A percentile compares a stretch with the other conserved stretches of the same genome.
Evolutionary conservation across 2,888 invertebrate genomes (phyloP).

Genomic region (Sinodicranocentrus sp.): DNA sequence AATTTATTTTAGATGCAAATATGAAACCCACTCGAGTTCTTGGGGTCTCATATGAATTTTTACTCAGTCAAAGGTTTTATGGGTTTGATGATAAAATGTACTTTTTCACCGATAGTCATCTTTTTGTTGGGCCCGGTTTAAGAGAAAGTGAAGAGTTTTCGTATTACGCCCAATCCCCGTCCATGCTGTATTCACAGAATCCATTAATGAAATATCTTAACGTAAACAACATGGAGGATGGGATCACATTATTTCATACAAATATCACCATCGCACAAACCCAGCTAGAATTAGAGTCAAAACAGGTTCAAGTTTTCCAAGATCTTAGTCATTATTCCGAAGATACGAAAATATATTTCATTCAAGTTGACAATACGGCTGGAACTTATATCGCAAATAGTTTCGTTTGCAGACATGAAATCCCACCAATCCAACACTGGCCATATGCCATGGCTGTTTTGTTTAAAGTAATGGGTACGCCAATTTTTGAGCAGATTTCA

Average conservation of each 20-base stretch:
- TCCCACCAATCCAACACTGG: slow-evolving; percentile 68
- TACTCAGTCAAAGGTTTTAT: slow-evolving; percentile 48
- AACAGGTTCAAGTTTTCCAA: background rate
- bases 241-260: background rate
- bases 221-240: background rate
- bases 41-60: slow-evolving; percentile 48
- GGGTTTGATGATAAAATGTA: slow-evolving; percentile 58
- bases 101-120: slow-evolving; percentile 62
- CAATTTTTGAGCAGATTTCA: background rate
- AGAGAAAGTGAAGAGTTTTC: background rate
- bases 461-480: slow-evolving; percentile 19
- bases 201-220: slow-evolving; percentile 58
- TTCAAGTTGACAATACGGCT: slow-evolving; percentile 63
- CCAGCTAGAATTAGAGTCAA: background rate
- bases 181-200: slow-evolving; percentile 26
- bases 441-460: slow-evolving; percentile 59
- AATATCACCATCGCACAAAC: background rate
- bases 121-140: slow-evolving; percentile 41
- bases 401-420: slow-evolving; percentile 65
- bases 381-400: slow-evolving; percentile 71
- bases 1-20: slow-evolving; percentile 60
- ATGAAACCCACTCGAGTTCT: slow-evolving; percentile 50
- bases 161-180: slow-evolving; percentile 25
- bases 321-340: slow-evolving; percentile 34
- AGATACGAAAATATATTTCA: slow-evolving; percentile 61